Conservation (phyloP, 2,888 invertebrate species). For the Diaphora mendica region DNA sequence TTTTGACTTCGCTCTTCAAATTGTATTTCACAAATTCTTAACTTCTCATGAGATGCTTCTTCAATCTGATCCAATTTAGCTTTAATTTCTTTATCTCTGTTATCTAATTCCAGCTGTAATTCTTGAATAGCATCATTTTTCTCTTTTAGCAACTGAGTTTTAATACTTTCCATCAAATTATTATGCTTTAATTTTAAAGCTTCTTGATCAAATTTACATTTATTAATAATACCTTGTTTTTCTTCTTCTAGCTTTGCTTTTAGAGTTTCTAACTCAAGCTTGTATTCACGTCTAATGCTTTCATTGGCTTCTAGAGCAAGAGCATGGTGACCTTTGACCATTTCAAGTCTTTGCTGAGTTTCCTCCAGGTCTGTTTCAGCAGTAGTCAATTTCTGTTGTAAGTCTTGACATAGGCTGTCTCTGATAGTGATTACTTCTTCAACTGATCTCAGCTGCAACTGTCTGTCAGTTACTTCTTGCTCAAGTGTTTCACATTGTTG, state of each 20-base stretch:
- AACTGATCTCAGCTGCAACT: conserved; percentile 75
- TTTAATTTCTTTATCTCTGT: conserved; percentile 77
- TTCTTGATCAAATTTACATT: conserved; percentile 75
- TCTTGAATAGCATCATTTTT: conserved; percentile 72
- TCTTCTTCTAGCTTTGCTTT: conserved; percentile 81
- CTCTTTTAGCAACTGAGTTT: conserved; percentile 70
- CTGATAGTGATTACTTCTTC: conserved; percentile 80
- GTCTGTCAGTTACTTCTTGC: conserved; percentile 75
- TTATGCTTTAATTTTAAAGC: conserved; percentile 72
- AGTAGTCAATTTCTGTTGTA: conserved; percentile 76
- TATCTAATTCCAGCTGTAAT: conserved; percentile 67
- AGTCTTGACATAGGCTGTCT: conserved; percentile 79
- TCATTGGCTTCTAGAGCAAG: conserved; percentile 83
- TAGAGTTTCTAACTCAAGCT: conserved; percentile 77
- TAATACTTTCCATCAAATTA: conserved; percentile 68
- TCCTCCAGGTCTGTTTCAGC: conserved; percentile 73
- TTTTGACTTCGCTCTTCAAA: conserved; percentile 77
- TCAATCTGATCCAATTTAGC: conserved; percentile 81
- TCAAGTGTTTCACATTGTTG: conserved; percentile 74
- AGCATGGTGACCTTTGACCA: conserved; percentile 83
- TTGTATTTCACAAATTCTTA: conserved; percentile 81
- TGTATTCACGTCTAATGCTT: conserved; percentile 82
- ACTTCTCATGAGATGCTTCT: conserved; percentile 78
- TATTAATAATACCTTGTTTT: conserved; percentile 71
- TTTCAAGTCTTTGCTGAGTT: conserved; percentile 78